Evolutionary conservation across 2,113 vertebrate species (phyloP), one percentile per base, ranked within the genome.

Genomic region (Scalopus aquaticus): DNA sequence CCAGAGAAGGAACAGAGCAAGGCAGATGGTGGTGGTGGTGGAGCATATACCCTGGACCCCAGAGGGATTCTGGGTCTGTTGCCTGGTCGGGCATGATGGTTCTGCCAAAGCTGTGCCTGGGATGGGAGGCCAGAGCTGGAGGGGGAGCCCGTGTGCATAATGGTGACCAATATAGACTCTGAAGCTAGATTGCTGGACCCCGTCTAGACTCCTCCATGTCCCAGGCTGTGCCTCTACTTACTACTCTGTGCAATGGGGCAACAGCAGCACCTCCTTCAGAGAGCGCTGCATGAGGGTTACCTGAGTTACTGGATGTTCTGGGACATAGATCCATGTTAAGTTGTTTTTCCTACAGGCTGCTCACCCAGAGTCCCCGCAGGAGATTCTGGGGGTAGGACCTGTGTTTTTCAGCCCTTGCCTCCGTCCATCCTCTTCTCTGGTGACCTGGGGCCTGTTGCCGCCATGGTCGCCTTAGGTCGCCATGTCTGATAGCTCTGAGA

Each of bases 311-410:
- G 17, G 35, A 1, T 20, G 72, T 12, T 13, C n/a, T 30, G 3
- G 1, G 0, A 16, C 42, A 32, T 0, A 15, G 73, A 17, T 42
- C 49, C 46, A 0, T 5, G 3, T 39, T 79, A 0, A 6, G 2
- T 39, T 85, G 26, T n/a, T 4, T 0, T 58, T 46, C 11, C 72
- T 42, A 42, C 3, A 13, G 24, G 60, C n/a, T 35, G 60, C 28
- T 35, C 8, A 8, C n/a, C n/a, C 7, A 35, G 20, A 32, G 62
- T 24, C 35, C 35, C 54, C 32, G 11, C 2, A 6, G 65, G 24
- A n/a, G 44, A 20, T 32, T 58, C 54, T 30, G 54, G 64, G 77
- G 24, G n/a, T n/a, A 24, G 37, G 44, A 15, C 11, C n/a, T 32
- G 11, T 4, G 0, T 58, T 58, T 54, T 35, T 11, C 12, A 30